Percentiles rank a stretch among this genome's conserved stretches.
phyloP scores from a whole-genome alignment of 2,113 vertebrate genomes.

The Buteo buteo region DNA sequence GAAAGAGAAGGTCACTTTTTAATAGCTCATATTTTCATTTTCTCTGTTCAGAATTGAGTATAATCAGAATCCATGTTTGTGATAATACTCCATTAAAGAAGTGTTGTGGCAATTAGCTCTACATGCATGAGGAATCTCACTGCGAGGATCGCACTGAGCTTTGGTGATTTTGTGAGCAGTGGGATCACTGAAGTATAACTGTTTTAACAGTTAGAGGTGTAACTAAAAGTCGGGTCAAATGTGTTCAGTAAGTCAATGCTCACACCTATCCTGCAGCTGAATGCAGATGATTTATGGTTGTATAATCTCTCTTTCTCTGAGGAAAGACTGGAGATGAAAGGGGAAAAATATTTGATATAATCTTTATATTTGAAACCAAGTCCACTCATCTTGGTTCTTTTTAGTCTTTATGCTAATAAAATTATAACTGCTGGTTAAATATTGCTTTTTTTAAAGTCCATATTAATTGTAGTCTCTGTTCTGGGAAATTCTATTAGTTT shows the following conservation, averaged over 20 bases:
- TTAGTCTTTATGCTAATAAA: background rate
- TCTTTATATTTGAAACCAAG: background rate
- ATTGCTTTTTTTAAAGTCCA: background rate
- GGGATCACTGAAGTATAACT: background rate
- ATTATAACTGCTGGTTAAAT: background rate
- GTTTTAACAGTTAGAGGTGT: background rate
- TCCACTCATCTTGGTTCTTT: background rate
- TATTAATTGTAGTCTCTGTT: background rate
- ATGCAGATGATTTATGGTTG: background rate
- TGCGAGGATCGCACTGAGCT: background rate
- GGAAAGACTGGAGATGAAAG: background rate
- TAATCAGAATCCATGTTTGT: background rate
- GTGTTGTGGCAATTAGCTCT: background rate
- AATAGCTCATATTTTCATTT: background rate
- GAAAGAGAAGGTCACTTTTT: background rate
- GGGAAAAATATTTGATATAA: background rate
- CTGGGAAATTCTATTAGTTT: conserved; percentile 14
- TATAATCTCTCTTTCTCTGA: background rate
- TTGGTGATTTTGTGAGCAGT: background rate
- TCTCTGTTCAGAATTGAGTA: background rate
- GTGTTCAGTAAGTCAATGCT: background rate
- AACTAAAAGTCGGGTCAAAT: background rate
- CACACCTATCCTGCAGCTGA: background rate
- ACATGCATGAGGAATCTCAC: background rate
- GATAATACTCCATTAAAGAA: background rate